Base-by-base conservation (phyloP, 2,113 vertebrate species). In the Pseudonaja textilis region DNA sequence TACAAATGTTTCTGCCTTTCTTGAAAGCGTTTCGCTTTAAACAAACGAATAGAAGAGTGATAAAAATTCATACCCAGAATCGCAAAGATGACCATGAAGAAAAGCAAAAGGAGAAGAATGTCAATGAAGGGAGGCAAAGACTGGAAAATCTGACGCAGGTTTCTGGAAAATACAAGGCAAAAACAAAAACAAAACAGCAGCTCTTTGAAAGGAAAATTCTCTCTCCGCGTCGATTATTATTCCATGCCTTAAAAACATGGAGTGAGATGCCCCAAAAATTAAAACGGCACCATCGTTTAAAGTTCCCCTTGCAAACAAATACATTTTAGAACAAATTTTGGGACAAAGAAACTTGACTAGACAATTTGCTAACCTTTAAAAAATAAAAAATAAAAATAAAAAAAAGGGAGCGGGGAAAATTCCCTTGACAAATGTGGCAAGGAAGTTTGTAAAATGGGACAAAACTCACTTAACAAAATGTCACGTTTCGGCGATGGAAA, bases 41-140 rank as follows among this genome's bases (percentile, higher is more conserved):
- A n/a, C 2, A 39, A 88, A 90, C 20, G 93, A 39, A 91, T 42
- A 34, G 34, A 52, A 64, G 6, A n/a, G 23, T 4, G 16, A 89
- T 7, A 56, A 91, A 91, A 0, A 50, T 12, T 93, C 98, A 98
- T 97, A 99, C 99, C 99, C 0, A 99, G 95, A 89, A 99, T 99
- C 93, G 99, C 98, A 95, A 99, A 99, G 95, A 99, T 99, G 96
- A 99, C 97, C 99, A 99, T 99, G 98, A 99, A 99, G 98, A 99
- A 99, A 92, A 99, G 98, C 91, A 99, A 97, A 54, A 99, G 98
- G 6, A 99, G 97, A 42, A 99, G 98, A 94, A 99, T 99, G 96
- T 99, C 99, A 95, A 99, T 99, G 96, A 99, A 99, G 22, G 99
- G 99, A 1, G 99, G 99, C 90, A 99, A 98, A 1, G 99, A 99